Evolutionary conservation across 2,797 vertebrate species (phyloP), one percentile per base, ranked within the genome.

Genomic region (Poeciliopsis gracilis): DNA sequence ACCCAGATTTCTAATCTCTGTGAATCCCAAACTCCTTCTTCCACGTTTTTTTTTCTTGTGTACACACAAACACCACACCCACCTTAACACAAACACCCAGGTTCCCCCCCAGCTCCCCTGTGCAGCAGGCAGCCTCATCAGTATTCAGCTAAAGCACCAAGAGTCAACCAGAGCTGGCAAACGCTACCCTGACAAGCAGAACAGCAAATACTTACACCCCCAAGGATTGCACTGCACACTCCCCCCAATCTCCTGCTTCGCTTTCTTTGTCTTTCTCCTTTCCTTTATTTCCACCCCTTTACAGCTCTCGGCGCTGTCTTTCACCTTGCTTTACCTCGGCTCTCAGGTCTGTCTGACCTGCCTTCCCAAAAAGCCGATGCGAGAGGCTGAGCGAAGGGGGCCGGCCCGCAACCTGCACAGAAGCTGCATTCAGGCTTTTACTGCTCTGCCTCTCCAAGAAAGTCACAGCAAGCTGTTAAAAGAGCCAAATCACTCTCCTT

Each of bases 161-260:
- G 88, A 94, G 90, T 93, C 89, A 92, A 90, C 89, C 90, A 84
- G 76, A 90, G 88, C 89, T 71, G 80, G 91, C 89, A 91, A 94
- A 93, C 75, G 90, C 94, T 89, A 91, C 92, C 86, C 92, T 93
- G 95, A 95, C 95, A 94, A 96, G 93, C 93, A 92, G 95, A 95
- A 96, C 92, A 93, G 95, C 94, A 96, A 96, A 96, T 95, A 96
- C 96, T 95, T 95, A 96, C 94, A 92, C 92, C 89, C 82, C 90
- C 86, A 85, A 81, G 87, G 87, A 91, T 81, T 86, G 86, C 90
- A 73, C 77, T 70, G 83, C 73, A 73, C 84, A 57, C 80, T 78
- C 63, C 77, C 41, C 20, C 82, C 76, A 72, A 82, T 83, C 82
- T 82, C 80, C 45, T 76, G 73, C 73, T 80, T 77, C 47, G 53